Base-by-base conservation (phyloP, 1,140 invertebrate genomes). In the Drosophila santomea region DNA sequence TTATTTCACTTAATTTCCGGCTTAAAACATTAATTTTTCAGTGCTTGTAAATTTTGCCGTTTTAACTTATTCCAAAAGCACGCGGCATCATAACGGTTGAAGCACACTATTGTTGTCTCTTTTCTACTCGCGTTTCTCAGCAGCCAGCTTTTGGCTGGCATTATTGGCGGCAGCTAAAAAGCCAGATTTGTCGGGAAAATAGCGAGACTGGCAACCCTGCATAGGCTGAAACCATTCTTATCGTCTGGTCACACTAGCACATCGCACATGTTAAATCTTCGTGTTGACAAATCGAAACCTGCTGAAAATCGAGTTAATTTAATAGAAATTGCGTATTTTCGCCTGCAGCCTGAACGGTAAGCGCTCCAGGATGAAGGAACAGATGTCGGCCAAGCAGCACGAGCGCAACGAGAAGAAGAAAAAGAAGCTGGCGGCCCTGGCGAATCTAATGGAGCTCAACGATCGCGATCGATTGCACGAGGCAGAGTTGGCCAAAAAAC, bases 391-490 rank as follows among this genome's bases (percentile, higher is more conserved):
- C 4, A 94, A 94, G 78, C 93, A 94, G 78, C 84, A 91, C 32
- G 92, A 93, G 79, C 93, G 95, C 66, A 92, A 94, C 62, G 94
- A 95, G 74, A 95, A 94, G 56, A 95, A 95, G 73, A 94, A 94
- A 72, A 94, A 94, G 86, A 95, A 95, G 93, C 93, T 95, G 77
- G 93, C 93, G 17, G 95, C 95, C 3, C 92, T 95, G 73, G 93
- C 95, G 14, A 94, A 95, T 88, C 91, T 95, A 44, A 93, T 94
- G 36, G 93, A 94, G 88, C 90, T 95, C 32, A 95, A 95, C 82
- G 94, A 95, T 64, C 93, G 93, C 50, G 94, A 95, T 66, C 86
- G 93, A 50, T 11, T 85, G 12, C 76, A 89, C 44, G 76, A 75
- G 51, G 78, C 76, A 4, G 81, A 78, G 50, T 15, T 66, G 64